Conservation (phyloP, 2,888 invertebrate species). For the Cinara cedri region DNA sequence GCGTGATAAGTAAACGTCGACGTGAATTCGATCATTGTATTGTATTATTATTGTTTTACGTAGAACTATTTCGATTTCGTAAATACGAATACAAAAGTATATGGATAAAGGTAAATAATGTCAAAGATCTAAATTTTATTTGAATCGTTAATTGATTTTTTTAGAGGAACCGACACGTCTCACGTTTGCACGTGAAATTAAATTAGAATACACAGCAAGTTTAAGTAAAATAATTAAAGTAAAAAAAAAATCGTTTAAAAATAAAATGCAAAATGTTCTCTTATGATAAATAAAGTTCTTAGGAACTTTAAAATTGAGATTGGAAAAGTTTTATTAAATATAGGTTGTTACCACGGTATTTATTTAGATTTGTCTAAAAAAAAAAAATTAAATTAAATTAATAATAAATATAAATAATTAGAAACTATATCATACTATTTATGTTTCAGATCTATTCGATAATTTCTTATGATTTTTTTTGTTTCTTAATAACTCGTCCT, state of each 20-base stretch:
- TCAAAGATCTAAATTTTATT: slow-evolving; percentile 9
- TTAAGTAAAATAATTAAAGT: slow-evolving; percentile 44
- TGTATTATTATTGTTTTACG: neutral
- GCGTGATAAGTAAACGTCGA: too few relatives aligned
- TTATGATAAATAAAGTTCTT: slow-evolving; percentile 30
- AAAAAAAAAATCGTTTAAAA: slow-evolving; percentile 36
- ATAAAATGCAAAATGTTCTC: slow-evolving; percentile 22
- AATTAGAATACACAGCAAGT: slow-evolving; percentile 23
- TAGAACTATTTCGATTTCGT: neutral
- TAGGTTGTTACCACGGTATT: neutral
- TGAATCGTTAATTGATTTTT: slow-evolving; percentile 10
- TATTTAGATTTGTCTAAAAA: slow-evolving; percentile 4
- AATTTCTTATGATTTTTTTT: too few relatives aligned
- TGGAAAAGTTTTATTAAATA: slow-evolving; percentile 45
- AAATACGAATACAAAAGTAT: too few relatives aligned
- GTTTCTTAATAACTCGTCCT: too few relatives aligned
- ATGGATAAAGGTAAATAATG: neutral
- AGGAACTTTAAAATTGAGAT: slow-evolving; percentile 37
- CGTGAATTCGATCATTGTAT: neutral
- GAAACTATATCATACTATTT: too few relatives aligned
- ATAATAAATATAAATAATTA: too few relatives aligned
- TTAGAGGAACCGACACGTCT: neutral
- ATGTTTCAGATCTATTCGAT: too few relatives aligned
- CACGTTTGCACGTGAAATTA: slow-evolving; percentile 24
- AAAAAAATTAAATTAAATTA: neutral